These are phyloP conservation scores for Xenopus petersii DNA, from an alignment of 2,797 vertebrate species.

Conservation along the genomic window DNA sequence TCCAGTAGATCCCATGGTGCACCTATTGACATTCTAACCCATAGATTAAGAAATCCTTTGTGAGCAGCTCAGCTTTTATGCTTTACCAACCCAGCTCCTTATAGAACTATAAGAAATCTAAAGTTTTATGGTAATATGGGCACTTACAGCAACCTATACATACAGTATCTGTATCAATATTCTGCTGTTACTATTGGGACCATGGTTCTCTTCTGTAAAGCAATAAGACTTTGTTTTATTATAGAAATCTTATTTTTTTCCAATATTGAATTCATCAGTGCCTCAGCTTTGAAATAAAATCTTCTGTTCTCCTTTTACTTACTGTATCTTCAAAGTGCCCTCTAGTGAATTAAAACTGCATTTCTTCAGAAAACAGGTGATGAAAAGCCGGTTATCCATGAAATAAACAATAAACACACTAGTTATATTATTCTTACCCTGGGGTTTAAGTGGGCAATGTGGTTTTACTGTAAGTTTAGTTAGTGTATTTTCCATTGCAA, in stretches of 20 bases:
- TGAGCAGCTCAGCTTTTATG: no score
- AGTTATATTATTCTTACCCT: not conserved
- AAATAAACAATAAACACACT: not conserved
- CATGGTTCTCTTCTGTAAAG: not conserved
- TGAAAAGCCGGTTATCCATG: not conserved
- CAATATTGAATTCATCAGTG: not conserved
- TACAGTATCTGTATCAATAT: not conserved
- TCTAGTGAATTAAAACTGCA: constrained; percentile 84
- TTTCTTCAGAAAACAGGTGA: constrained; percentile 45
- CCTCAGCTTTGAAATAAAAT: not conserved
- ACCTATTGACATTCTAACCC: no score
- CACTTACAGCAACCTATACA: not conserved
- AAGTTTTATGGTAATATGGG: no score
- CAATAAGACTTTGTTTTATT: not conserved
- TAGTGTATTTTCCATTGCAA: not conserved
- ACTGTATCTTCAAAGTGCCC: constrained; percentile 95
- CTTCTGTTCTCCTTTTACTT: constrained; percentile 51
- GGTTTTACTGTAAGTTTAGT: not conserved
- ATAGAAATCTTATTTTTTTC: not conserved
- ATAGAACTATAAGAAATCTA: no score
- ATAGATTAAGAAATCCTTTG: no score
- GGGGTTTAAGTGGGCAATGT: not conserved
- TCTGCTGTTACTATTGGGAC: not conserved
- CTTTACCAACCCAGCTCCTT: no score
- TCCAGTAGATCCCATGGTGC: no score